Conservation (phyloP, 1,140 invertebrate species). For the Drosophila equinoxialis region DNA sequence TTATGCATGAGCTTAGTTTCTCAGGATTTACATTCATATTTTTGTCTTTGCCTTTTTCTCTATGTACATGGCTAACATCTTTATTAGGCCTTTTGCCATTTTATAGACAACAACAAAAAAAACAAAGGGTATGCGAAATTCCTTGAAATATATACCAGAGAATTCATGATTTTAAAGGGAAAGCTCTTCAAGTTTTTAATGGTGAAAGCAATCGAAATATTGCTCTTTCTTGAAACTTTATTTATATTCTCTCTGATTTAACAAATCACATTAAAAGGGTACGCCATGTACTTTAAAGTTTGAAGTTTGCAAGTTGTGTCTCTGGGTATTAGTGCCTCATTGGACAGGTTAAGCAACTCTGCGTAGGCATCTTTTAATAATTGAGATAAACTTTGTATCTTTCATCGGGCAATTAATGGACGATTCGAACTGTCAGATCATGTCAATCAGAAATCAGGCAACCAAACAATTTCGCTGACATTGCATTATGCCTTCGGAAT, state of each 20-base stretch:
- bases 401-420: slow-evolving; percentile 4
- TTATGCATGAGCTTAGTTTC: slow-evolving; percentile 10
- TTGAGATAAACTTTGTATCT: slow-evolving; percentile 7
- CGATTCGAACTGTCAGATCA: neutral
- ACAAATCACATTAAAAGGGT: too few relatives aligned
- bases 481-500: neutral
- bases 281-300: too few relatives aligned
- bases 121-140: neutral
- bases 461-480: slow-evolving; percentile 20
- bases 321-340: neutral
- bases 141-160: neutral
- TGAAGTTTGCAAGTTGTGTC: too few relatives aligned
- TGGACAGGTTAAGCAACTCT: neutral
- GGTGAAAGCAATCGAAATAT: too few relatives aligned
- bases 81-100: slow-evolving; percentile 1
- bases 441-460: slow-evolving; percentile 20
- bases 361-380: slow-evolving; percentile 1
- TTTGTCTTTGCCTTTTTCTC: neutral
- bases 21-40: slow-evolving; percentile 4
- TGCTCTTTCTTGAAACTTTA: too few relatives aligned
- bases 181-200: too few relatives aligned
- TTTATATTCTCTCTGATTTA: too few relatives aligned
- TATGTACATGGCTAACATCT: neutral
- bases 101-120: neutral
- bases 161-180: too few relatives aligned